Evolutionary conservation across 2,888 invertebrate species (phyloP).

Genomic region (Fissipunctia ypsillon): DNA sequence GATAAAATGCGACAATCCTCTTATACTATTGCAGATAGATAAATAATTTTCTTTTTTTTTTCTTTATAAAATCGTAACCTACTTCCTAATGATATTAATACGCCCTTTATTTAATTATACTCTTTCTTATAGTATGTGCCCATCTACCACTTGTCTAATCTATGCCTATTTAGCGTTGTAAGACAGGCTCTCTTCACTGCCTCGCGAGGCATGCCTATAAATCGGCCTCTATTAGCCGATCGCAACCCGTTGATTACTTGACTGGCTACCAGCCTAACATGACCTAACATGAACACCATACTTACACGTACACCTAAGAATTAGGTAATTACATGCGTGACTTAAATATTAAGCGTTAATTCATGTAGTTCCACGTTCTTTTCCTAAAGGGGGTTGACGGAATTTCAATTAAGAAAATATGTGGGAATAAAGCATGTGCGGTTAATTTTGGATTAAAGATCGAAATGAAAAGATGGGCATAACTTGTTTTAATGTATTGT

Average conservation of each 20-base stretch:
- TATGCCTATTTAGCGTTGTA: constrained; percentile 55
- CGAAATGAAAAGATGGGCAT: background rate
- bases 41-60: no score
- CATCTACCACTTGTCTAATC: constrained; percentile 42
- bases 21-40: no score
- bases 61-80: no score
- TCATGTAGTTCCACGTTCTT: constrained; percentile 15
- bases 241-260: constrained; percentile 29
- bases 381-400: constrained; percentile 1
- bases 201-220: constrained; percentile 53
- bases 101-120: background rate
- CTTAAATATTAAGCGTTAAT: constrained; percentile 43
- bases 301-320: constrained; percentile 40
- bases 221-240: constrained; percentile 54
- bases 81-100: no score
- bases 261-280: constrained; percentile 23
- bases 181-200: constrained; percentile 39
- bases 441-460: constrained; percentile 21
- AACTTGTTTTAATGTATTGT: constrained; percentile 10
- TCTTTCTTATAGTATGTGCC: background rate
- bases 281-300: no score
- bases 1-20: no score
- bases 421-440: background rate
- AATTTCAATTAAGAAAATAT: constrained; percentile 55
- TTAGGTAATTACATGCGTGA: constrained; percentile 48